phyloP scores from a whole-genome alignment of 35 echinoderm and acorn worm genomes.

The Diadema setosum region DNA sequence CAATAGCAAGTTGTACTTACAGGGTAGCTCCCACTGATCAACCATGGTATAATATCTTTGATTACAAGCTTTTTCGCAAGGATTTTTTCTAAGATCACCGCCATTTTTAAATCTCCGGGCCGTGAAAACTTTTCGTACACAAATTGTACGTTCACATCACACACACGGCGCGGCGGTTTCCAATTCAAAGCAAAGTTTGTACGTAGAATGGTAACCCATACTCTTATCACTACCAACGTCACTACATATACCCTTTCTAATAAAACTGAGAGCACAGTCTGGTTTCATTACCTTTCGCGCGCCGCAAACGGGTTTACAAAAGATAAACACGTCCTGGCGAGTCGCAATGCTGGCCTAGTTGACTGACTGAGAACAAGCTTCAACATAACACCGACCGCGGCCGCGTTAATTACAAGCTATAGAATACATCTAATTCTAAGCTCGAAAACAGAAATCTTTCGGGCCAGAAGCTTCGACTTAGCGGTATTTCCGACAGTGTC shows the following conservation, averaged over 20 bases:
- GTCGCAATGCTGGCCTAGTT: no score
- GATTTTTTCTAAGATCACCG: slow-evolving; percentile 22
- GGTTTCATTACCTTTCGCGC: not conserved
- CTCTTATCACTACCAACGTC: no score
- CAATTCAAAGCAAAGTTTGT: not conserved
- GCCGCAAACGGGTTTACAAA: not conserved
- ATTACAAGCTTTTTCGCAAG: slow-evolving; percentile 13
- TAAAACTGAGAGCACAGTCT: not conserved
- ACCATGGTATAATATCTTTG: slow-evolving; percentile 23
- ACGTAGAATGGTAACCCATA: not conserved
- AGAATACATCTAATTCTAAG: no score
- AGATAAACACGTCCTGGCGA: not conserved
- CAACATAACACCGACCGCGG: not conserved
- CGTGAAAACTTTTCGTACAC: not conserved
- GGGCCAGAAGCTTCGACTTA: no score
- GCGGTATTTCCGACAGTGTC: no score
- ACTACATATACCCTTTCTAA: no score
- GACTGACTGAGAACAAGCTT: not conserved
- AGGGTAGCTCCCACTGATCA: not conserved
- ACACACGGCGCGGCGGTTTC: not conserved
- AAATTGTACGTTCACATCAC: not conserved
- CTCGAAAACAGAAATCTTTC: no score
- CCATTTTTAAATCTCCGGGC: slow-evolving; percentile 35
- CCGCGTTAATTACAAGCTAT: not conserved
- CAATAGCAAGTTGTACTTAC: no score